These are phyloP conservation scores for Malacoctenus gilli DNA, from an alignment of 2,797 vertebrate species.

Conservation along the genomic window DNA sequence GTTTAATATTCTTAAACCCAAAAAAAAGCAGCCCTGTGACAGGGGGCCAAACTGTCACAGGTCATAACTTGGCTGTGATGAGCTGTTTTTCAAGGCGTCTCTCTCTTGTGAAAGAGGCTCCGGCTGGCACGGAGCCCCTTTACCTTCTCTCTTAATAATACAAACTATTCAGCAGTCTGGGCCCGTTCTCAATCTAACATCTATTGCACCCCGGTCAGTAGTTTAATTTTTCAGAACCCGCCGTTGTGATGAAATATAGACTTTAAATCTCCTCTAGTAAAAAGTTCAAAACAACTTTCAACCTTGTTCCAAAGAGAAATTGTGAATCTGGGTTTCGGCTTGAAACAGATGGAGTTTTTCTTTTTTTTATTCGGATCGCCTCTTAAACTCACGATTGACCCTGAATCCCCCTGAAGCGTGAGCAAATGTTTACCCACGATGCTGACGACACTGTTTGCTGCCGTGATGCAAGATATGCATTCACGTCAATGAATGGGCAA, in stretches of 20 bases:
- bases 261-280: not conserved
- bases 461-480: too few species aligned
- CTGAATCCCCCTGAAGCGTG: too few species aligned
- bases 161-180: conserved; percentile 2
- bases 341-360: not conserved
- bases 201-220: not conserved
- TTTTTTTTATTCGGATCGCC: not conserved
- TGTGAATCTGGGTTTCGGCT: not conserved
- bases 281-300: not conserved
- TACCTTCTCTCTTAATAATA: not conserved
- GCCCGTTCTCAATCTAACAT: not conserved
- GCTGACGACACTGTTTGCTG: too few species aligned
- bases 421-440: too few species aligned
- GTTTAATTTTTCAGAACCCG: conserved; percentile 7
- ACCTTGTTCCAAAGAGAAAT: not conserved
- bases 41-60: conserved; percentile 35
- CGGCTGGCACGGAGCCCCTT: conserved; percentile 12
- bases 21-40: conserved; percentile 36
- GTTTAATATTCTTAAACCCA: conserved; percentile 53
- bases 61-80: conserved; percentile 33
- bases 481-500: too few species aligned
- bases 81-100: conserved; percentile 31
- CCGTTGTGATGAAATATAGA: not conserved
- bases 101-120: conserved; percentile 5
- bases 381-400: too few species aligned